Percentiles rank a stretch among this genome's conserved stretches.
Conservation (phyloP, 2,113 vertebrate genomes). For the Nibea albiflora region DNA sequence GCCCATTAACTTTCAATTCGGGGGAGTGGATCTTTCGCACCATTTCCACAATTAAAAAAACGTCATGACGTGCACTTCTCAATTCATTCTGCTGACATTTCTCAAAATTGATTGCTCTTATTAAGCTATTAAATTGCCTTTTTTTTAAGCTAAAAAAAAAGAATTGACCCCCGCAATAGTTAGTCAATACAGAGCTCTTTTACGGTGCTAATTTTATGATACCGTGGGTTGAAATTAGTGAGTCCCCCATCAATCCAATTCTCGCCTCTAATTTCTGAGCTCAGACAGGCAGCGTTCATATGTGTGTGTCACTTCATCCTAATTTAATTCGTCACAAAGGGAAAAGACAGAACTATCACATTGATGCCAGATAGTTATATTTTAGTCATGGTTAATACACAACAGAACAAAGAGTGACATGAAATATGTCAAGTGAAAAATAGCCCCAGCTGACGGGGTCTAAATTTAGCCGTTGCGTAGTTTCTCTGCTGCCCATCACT, state of each 20-base stretch:
- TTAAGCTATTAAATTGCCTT: slow-evolving; percentile 51
- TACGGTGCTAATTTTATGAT: slow-evolving; percentile 27
- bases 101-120: slow-evolving; percentile 55
- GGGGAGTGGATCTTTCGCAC: slow-evolving; percentile 45
- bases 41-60: slow-evolving; percentile 57
- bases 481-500: slow-evolving; percentile 47
- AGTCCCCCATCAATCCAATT: slow-evolving; percentile 23
- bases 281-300: slow-evolving; percentile 17
- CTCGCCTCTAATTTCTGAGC: slow-evolving; percentile 28
- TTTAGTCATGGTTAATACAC: slow-evolving; percentile 52
- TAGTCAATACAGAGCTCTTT: slow-evolving; percentile 38
- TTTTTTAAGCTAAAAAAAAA: background rate
- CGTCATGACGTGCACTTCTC: slow-evolving; percentile 47
- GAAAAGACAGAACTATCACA: slow-evolving; percentile 45
- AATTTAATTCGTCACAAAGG: slow-evolving; percentile 53
- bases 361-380: slow-evolving; percentile 28
- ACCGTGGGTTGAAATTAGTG: slow-evolving; percentile 28
- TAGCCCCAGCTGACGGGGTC: slow-evolving; percentile 31
- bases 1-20: slow-evolving; percentile 72
- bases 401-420: slow-evolving; percentile 60
- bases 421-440: slow-evolving; percentile 59
- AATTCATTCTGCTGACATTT: slow-evolving; percentile 55
- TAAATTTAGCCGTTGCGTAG: slow-evolving; percentile 49
- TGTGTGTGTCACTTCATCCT: slow-evolving; percentile 38
- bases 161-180: slow-evolving; percentile 37